Evolutionary conservation across 2,797 vertebrate species (phyloP), one percentile per base, ranked within the genome.

Genomic region (Spinibarbus caldwelli): DNA sequence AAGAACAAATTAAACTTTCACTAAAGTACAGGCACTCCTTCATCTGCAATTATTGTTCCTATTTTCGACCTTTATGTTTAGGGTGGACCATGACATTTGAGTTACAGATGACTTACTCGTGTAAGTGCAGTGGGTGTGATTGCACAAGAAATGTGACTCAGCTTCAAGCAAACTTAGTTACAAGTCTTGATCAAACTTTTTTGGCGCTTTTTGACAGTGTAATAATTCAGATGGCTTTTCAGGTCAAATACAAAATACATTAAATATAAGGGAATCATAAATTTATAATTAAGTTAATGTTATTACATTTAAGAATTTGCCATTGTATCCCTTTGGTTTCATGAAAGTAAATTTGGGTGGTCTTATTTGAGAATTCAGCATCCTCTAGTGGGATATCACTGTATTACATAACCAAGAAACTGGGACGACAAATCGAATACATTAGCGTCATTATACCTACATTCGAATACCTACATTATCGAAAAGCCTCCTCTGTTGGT

Each of bases 61-160:
- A 72, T 72, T 72, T 45, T 62, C 36, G 43, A 62, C 77, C 77
- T 79, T 66, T 66, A 31, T 47, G 15, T 41, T 12, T 45, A 71
- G 79, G 36, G 80, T 86, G 47, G 84, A 78, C 29, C 38, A 11
- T 78, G 85, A 82, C 87, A 79, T 86, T 86, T 88, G 67, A 26
- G 73, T 29, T 23, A 47, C 26, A 66, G 45, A 78, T 31, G 26
- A 64, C 45, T 57, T 47, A 77, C 64, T 86, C 80, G 68, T 36
- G 5, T 75, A 85, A 85, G 85, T 82, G 82, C 45, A 72, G 71
- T 29, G 38, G 17, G 9, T 67, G 85, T 36, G 72, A 77, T 19
- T 77, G 11, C 26, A 71, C 31, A 47, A 43, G 68, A 67, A 70
- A 31, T 0, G 29, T 85, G 83, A 85, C 38, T 85, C 73, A 38